A percentile compares a stretch with the other conserved stretches of the same genome.
These are phyloP conservation scores for Tenthredo scrophulariae DNA, from an alignment of 2,888 invertebrate species.

Conservation along the genomic window DNA sequence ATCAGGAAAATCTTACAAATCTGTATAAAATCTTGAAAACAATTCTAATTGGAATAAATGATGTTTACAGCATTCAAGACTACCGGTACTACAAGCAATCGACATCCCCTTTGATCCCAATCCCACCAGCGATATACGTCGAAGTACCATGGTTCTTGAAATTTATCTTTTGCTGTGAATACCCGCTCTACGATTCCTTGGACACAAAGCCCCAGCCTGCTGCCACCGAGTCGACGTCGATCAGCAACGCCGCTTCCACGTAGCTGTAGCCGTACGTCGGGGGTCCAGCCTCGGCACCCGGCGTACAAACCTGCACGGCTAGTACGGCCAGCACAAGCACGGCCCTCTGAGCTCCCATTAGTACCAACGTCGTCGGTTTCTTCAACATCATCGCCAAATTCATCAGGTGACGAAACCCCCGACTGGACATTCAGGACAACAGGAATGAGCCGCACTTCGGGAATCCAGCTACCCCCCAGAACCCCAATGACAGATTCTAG, in stretches of 20 bases:
- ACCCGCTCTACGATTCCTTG: conserved; percentile 90
- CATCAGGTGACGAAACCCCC: conserved; percentile 42
- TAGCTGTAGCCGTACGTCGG: conserved; percentile 84
- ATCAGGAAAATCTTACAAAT: not conserved
- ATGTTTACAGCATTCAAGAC: conserved; percentile 85
- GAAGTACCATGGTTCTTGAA: conserved; percentile 92
- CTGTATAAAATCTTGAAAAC: not conserved
- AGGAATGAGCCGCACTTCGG: not conserved
- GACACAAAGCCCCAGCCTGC: conserved; percentile 84
- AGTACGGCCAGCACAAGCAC: conserved; percentile 68
- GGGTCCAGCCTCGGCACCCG: conserved; percentile 66
- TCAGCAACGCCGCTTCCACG: conserved; percentile 86
- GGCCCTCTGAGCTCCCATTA: conserved; percentile 63
- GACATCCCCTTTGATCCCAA: conserved; percentile 93
- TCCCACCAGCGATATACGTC: conserved; percentile 92
- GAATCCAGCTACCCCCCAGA: not conserved
- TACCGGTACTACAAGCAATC: conserved; percentile 93
- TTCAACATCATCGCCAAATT: conserved; percentile 43
- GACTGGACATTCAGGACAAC: conserved; percentile 52
- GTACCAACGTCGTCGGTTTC: conserved; percentile 50
- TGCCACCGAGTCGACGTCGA: conserved; percentile 86
- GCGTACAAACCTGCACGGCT: conserved; percentile 67
- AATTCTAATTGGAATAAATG: not conserved
- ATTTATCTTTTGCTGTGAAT: conserved; percentile 92
- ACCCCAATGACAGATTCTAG: not conserved